Base-by-base conservation (phyloP, 2,113 vertebrate species). In the Spea bombifrons region DNA sequence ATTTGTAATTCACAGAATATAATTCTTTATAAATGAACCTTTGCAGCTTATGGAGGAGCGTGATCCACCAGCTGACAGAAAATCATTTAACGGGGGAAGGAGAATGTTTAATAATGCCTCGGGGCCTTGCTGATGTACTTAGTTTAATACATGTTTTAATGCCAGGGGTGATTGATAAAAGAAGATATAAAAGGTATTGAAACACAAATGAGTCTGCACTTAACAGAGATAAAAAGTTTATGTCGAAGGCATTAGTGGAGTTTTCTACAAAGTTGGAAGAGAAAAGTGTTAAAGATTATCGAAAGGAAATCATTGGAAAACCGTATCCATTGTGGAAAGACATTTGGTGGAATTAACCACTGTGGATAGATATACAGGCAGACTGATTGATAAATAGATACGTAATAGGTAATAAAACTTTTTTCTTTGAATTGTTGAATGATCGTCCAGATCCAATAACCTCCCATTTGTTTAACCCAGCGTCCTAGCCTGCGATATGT, bases 21-120 rank as follows among this genome's bases (percentile, higher is more conserved):
- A 86, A 88, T 88, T 91, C 85, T 88, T 89, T 89, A 86, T 80
- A 90, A 90, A 90, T 81, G 85, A 90, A 90, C 83, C 83, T 79
- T 82, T 85, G 82, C 76, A 67, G 78, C 84, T 88, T 81, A 83
- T 85, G 84, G 80, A 83, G 78, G 82, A 89, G 74, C 68, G 76
- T 84, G 86, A 86, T 79, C 82, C 49, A 53, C 72, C 53, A 44
- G 75, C 71, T 91, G 91, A 90, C 89, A 90, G 91, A 87, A 93
- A 93, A 91, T 91, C 88, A 83, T 90, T 91, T 87, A 83, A 77
- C 17, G 66, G 82, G 82, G 86, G 86, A 90, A 88, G 85, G 82
- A 83, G 84, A 86, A 85, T 87, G 83, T 88, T 91, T 89, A 90
- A 88, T 88, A 85, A 83, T 85, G 85, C 84, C 82, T 84, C 66